phyloP scores from a whole-genome alignment of 2,113 vertebrate genomes.

The Chaetodon auriga region DNA sequence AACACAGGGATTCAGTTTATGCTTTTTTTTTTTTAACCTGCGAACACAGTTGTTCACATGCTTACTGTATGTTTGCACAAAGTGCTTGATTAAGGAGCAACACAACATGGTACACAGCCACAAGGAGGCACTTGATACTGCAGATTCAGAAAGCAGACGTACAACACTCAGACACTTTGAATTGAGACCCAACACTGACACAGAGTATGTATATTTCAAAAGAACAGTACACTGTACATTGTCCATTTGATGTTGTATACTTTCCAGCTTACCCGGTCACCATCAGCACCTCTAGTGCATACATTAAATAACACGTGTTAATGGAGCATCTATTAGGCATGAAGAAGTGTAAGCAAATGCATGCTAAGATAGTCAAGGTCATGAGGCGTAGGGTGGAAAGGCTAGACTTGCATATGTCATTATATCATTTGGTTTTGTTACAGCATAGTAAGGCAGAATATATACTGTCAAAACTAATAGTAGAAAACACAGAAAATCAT shows the following conservation, averaged over 20 bases:
- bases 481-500: slow-evolving; percentile 39
- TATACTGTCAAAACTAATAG: slow-evolving; percentile 39
- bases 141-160: slow-evolving; percentile 61
- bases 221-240: slow-evolving; percentile 63
- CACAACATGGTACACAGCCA: slow-evolving; percentile 59
- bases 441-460: slow-evolving; percentile 65
- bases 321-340: slow-evolving; percentile 49
- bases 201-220: slow-evolving; percentile 59
- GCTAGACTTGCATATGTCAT: slow-evolving; percentile 55
- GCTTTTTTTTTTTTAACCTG: slow-evolving; percentile 55
- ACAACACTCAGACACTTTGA: slow-evolving; percentile 65
- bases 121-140: slow-evolving; percentile 73
- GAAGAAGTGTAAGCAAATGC: slow-evolving; percentile 50
- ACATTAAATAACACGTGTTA: slow-evolving; percentile 61
- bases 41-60: slow-evolving; percentile 57
- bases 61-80: slow-evolving; percentile 55
- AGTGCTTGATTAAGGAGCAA: slow-evolving; percentile 60
- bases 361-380: slow-evolving; percentile 72
- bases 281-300: slow-evolving; percentile 74
- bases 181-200: slow-evolving; percentile 43
- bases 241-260: slow-evolving; percentile 65
- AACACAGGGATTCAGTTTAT: slow-evolving; percentile 66
- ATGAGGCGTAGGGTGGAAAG: slow-evolving; percentile 38
- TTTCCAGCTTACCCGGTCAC: slow-evolving; percentile 69
- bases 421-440: slow-evolving; percentile 69